Evolutionary conservation across 2,888 invertebrate genomes (phyloP), one percentile per base, ranked within the genome.

Genomic region (Standfussiana lucernea): DNA sequence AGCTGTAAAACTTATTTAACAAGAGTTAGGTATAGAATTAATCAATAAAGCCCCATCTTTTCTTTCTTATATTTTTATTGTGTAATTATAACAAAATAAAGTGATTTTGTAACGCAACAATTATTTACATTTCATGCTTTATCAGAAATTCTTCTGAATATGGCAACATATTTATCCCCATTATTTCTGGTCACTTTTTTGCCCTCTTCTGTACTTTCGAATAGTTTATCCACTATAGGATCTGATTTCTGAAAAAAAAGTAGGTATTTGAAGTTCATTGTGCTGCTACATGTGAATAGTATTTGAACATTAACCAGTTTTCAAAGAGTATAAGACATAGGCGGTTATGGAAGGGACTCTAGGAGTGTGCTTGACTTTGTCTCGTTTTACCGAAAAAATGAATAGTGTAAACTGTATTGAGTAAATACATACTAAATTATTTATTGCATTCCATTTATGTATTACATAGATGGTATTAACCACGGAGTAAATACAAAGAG

Each of bases 171-270:
- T 95, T 99, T 99, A 70, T 98, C 98, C 64, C 99, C 99, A 88
- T 98, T 98, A 94, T 99, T 99, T 89, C 99, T 97, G 1, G 99
- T 98, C 0, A 99, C 99, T 96, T 99, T 99, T 94, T 99, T 98
- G 0, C 99, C 99, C 97, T 99, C 99, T 96, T 99, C 99, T 64
- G 99, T 99, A 92, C 99, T 99, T 91, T 98, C 98, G 92, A 98
- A 99, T 13, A 99, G 96, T 94, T 99, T 98, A 11, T 98, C 98
- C n/a, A 99, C 97, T 76, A 99, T 98, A 2, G 98, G 98, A 97
- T 99, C 99, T 10, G 92, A 93, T 91, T 97, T 97, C 99, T 98
- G 93, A 77, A 97, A 97, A 67, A 40, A 40, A 50, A 7, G 0
- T 5, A 35, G 6, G 8, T 15, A 37, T 32, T 61, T 35, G 5